Base-by-base conservation (phyloP, 2,888 invertebrate genomes). In the Hedychridium roseum region DNA sequence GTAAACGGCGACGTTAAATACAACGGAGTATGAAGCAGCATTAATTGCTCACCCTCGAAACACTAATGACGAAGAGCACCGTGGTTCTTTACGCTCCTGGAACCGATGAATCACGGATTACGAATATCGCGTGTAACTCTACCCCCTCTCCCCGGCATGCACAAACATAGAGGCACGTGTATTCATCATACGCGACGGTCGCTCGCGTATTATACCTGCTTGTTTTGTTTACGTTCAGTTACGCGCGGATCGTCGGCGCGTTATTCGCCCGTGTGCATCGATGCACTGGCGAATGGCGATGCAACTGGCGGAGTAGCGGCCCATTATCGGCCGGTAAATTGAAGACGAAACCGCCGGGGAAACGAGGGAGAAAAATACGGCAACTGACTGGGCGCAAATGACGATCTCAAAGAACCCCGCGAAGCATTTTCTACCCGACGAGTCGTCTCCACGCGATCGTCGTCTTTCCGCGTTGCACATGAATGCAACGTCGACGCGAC, bases 51-150 rank as follows among this genome's bases (percentile, higher is more conserved):
- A n/a, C n/a, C n/a, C n/a, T n/a, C n/a, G n/a, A n/a, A n/a, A n/a
- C n/a, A n/a, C n/a, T 9, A 44, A 44, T 39, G 36, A 31, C 14
- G 21, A n/a, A 7, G 16, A 23, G 12, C 14, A 6, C 21, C 12
- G 30, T 30, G 20, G 16, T 9, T 6, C 28, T 16, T 20, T 31
- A 23, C 40, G 35, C 14, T 12, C 12, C 26, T 32, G 32, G 27
- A 27, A 60, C 60, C 60, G 54, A 47, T 57, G 60, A 60, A 60
- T 60, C 60, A 56, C 38, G 53, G 56, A 60, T 60, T 53, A 53
- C 60, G 53, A 53, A 60, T 57, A 57, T 60, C 53, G 54, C 56
- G 53, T 56, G 50, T 50, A 17, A 26, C 40, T 44, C 31, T 11
- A 12, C n/a, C 23, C 39, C 14, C 31, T 45, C 43, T 42, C 53